Conservation (phyloP, 2,113 vertebrate species). For the Erythrocercus mccallii region DNA sequence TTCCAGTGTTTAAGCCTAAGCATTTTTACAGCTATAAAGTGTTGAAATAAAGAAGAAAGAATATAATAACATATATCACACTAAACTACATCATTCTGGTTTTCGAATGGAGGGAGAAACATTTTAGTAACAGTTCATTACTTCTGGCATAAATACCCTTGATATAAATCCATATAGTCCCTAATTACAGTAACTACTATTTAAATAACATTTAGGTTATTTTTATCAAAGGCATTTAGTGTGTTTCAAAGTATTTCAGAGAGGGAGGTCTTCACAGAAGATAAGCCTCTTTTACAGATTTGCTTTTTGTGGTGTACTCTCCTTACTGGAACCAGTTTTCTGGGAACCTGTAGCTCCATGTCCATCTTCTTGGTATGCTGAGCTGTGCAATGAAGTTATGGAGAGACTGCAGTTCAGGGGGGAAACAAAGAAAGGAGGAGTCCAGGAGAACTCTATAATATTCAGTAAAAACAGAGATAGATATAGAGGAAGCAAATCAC, state of each 20-base stretch:
- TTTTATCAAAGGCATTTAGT: neutral
- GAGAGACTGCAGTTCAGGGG: neutral
- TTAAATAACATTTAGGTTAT: neutral
- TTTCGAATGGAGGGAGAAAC: neutral
- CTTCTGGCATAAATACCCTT: neutral
- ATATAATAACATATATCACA: neutral
- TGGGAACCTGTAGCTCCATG: neutral
- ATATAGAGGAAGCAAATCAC: neutral
- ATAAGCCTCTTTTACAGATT: neutral
- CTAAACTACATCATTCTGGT: neutral
- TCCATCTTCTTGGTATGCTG: neutral
- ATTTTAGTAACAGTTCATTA: neutral
- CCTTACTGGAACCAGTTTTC: neutral
- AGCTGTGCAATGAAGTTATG: neutral
- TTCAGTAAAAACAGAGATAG: neutral
- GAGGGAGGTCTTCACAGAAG: neutral
- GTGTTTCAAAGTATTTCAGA: neutral
- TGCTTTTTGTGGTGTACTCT: neutral
- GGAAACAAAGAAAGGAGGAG: neutral
- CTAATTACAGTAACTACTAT: neutral
- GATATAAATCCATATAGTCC: neutral
- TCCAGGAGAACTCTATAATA: neutral
- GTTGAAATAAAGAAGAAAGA: neutral
- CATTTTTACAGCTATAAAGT: neutral
- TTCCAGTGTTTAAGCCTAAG: neutral